Base-by-base conservation (phyloP, 2,113 vertebrate species). In the Pseudonaja textilis region DNA sequence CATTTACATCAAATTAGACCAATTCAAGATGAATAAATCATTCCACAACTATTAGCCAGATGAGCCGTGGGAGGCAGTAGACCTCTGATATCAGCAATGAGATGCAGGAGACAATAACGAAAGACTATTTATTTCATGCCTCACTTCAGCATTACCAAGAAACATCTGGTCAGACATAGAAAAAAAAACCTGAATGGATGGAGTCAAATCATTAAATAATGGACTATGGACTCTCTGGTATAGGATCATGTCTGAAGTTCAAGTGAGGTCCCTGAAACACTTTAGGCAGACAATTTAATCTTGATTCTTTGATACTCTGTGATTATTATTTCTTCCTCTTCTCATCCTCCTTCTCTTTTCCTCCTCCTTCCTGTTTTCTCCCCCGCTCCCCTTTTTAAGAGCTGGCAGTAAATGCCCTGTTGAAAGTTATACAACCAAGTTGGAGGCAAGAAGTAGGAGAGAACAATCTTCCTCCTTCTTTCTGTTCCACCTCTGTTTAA, bases 401-500 rank as follows among this genome's bases (percentile, higher is more conserved):
- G 34, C 42, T 88, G n/a, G 10, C 59, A 69, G n/a, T 5, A 2
- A 14, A 39, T 50, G 50, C 22, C 4, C 39, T 29, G n/a, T 69
- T 5, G 42, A 59, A 47, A 34, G 74, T 25, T 34, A 57, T 57
- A 45, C 45, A 52, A 89, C 85, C 29, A 47, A 61, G 55, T 52
- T 50, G 12, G 74, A 85, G 42, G 64, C 87, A 34, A 74, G 87
- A 34, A 6, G 45, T 64, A 50, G 23, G 47, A 55, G 52, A 55
- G 42, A 23, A 29, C 74, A 42, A 1, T 12, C 88, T 1, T 1
- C 42, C 88, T 57, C 12, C 55, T 25, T 3, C 29, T 59, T 59
- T 86, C 50, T 42, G 56, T 39, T 59, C 12, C 74, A 93, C 92
- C 88, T 90, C 89, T 87, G 89, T 93, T 64, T 61, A 94, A 74